These are phyloP conservation scores for Petaurus breviceps DNA, from an alignment of 2,113 vertebrate species.

Conservation along the genomic window DNA sequence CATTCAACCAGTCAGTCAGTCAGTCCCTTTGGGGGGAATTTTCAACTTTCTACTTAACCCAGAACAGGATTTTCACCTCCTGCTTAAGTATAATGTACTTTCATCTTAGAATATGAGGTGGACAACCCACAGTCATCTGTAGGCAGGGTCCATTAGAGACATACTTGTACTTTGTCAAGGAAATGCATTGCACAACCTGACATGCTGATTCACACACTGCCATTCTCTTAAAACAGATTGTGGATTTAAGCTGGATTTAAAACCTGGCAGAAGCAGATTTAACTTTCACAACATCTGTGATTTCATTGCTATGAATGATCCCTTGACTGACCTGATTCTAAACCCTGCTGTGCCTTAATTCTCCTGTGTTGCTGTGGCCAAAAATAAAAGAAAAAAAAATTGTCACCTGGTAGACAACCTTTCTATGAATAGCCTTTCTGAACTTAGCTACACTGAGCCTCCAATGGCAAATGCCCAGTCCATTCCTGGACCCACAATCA, in stretches of 20 bases:
- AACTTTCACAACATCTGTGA: not conserved
- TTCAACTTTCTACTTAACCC: not conserved
- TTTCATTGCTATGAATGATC: not conserved
- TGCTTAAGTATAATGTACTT: not conserved
- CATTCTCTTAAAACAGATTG: not conserved
- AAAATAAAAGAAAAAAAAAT: not conserved
- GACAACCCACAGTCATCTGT: not conserved
- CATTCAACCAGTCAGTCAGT: not conserved
- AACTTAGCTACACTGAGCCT: not conserved
- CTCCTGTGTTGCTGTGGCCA: not conserved
- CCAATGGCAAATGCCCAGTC: not conserved
- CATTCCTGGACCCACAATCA: not conserved
- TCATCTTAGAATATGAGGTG: constrained; percentile 18
- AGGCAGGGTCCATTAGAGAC: not conserved
- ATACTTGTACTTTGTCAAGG: not conserved
- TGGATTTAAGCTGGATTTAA: not conserved
- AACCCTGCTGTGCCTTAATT: not conserved
- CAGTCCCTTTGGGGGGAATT: not conserved
- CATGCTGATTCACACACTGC: not conserved
- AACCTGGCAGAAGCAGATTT: constrained; percentile 12
- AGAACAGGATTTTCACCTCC: not conserved
- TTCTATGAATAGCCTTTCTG: not conserved
- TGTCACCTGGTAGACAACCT: not conserved
- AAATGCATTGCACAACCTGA: not conserved
- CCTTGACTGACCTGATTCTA: not conserved